Evolutionary conservation across 2,797 vertebrate species (phyloP).

Genomic region (Falco columbarius): DNA sequence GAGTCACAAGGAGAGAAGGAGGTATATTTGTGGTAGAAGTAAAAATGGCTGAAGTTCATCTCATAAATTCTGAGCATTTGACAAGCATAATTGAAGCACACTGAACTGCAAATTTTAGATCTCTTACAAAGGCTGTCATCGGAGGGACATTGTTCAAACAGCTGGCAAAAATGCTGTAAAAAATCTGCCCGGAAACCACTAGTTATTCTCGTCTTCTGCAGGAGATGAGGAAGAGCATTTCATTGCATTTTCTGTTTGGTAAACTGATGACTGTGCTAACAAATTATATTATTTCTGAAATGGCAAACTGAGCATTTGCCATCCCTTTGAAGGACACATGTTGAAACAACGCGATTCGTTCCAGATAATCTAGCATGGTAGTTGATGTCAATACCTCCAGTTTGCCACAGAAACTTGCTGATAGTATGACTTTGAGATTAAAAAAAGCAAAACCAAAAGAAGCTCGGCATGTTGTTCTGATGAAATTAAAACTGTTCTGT

Average conservation of each 20-base stretch:
- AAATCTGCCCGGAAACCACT: neutral
- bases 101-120: neutral
- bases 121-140: neutral
- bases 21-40: neutral
- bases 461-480: neutral
- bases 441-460: neutral
- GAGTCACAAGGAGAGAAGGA: neutral
- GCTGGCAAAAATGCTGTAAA: neutral
- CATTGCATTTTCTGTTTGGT: neutral
- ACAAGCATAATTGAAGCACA: neutral
- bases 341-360: neutral
- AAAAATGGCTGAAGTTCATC: neutral
- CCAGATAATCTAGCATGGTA: neutral
- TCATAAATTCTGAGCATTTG: neutral
- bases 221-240: neutral
- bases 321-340: neutral
- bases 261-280: neutral
- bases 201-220: neutral
- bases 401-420: neutral
- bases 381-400: neutral
- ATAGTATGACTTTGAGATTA: neutral
- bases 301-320: neutral
- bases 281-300: neutral
- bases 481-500: neutral
- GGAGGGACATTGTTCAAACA: neutral